phyloP scores from a whole-genome alignment of 2,888 invertebrate genomes.

The Autographa gamma region DNA sequence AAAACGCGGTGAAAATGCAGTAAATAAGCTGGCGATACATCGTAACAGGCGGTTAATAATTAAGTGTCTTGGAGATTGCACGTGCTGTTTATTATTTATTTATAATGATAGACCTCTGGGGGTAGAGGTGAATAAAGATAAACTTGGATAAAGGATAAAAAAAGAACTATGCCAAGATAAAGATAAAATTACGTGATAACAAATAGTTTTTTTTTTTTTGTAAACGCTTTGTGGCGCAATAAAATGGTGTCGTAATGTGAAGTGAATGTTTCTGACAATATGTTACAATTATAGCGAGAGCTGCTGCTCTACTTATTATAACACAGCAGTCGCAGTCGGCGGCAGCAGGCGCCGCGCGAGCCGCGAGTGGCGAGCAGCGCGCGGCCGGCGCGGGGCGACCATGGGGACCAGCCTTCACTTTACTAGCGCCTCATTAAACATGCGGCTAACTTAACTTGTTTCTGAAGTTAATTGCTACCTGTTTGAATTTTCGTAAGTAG shows the following conservation, averaged over 20 bases:
- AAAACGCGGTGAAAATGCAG: no score
- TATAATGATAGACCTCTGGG: not conserved
- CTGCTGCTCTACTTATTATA: not conserved
- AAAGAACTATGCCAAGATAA: not conserved
- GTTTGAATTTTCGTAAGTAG: no score
- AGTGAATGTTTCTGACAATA: constrained; percentile 1
- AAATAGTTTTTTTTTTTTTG: not conserved
- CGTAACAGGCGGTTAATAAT: no score
- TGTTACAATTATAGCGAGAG: not conserved
- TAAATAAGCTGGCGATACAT: no score
- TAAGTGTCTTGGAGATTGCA: no score
- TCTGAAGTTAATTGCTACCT: not conserved
- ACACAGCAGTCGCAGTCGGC: not conserved
- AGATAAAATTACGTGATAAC: not conserved
- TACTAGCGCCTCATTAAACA: not conserved
- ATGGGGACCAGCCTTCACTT: not conserved
- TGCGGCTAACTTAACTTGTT: not conserved
- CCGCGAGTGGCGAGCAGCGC: not conserved
- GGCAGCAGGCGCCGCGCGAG: not conserved
- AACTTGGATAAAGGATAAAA: not conserved
- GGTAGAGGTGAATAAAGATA: not conserved
- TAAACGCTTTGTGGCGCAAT: not conserved
- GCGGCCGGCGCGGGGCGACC: not conserved
- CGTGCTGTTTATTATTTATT: not conserved
- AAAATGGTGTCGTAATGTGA: not conserved